Evolutionary conservation across 2,797 vertebrate genomes (phyloP), one percentile per base, ranked within the genome.

Genomic region (Naso thynnoides): DNA sequence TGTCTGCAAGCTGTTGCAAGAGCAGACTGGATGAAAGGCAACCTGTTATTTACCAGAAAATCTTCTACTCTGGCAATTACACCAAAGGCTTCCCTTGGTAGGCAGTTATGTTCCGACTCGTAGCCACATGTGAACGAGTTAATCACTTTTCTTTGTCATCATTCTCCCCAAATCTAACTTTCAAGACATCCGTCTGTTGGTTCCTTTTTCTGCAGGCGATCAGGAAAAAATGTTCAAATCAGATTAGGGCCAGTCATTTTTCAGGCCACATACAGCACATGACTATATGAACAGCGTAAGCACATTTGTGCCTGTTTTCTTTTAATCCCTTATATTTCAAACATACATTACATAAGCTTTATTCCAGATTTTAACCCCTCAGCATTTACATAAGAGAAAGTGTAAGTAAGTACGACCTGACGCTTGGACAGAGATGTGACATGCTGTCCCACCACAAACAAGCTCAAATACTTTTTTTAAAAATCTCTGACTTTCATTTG

Each of bases 1-100:
- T 83, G 81, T 82, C 76, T 85, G 74, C 92, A 94, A 93, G 93
- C 91, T 93, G 92, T 90, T 92, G 87, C 89, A 86, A 65, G 81
- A 84, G 79, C 81, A 87, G 82, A 75, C 77, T 70, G 78, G 89
- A 90, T 92, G 83, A 93, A 92, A 92, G 86, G 80, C 88, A 91
- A 91, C 86, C 87, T 87, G 88, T 83, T 89, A 89, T 89, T 89
- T 87, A 87, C 81, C 88, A 88, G 76, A 82, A 90, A 90, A 75
- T 78, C 79, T 86, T 84, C 75, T 65, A 83, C 85, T 85, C 73
- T 87, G 86, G 86, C 86, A 77, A 79, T 83, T 79, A 82, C 81
- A 87, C 85, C 71, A 87, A 92, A 88, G 79, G 75, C 81, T 82
- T 81, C 65, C 55, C 81, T 79, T 57, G 61, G 76, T 83, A 79